Evolutionary conservation across 2,888 invertebrate species (phyloP), one percentile per base, ranked within the genome.

Genomic region (Chrysolina americana): DNA sequence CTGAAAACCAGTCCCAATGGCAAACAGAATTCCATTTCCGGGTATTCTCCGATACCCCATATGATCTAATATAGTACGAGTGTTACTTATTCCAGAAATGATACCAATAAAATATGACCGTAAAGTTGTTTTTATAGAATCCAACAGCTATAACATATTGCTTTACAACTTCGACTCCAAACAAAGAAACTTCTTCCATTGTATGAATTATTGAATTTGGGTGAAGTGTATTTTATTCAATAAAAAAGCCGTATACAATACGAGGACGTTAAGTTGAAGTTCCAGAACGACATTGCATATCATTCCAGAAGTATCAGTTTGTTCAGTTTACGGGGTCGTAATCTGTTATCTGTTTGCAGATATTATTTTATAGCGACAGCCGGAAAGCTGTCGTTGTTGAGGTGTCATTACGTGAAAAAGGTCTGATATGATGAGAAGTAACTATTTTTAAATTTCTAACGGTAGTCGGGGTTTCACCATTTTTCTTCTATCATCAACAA

Each of bases 11-110:
- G 76, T 69, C 80, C 80, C 73, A 83, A 83, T 81, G 77, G 80
- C 81, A 80, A 84, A 86, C 85, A 85, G 85, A 86, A 84, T 84
- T 86, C 85, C 85, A 85, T 84, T 81, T 78, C 73, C 76, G 79
- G 75, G 74, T 75, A 77, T 77, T 80, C 79, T 80, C 77, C 81
- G 79, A 81, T 81, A 80, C 68, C 50, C 78, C 79, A 80, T 79
- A 77, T 81, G 82, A 83, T 84, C 81, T 83, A 83, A 84, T 84
- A 81, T 81, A 82, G 81, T 83, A 80, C 76, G 77, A 82, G 81
- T 81, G 81, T 83, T 85, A 83, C 83, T 84, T 82, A 83, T 81
- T 83, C 76, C 77, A 80, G 78, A 81, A 81, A 81, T 81, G 80
- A 82, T 83, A 82, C 81, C 83, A 83, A 83, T 82, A 81, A 83